A percentile compares a stretch with the other conserved stretches of the same genome.
Conservation (phyloP, 2,797 vertebrate genomes). For the Artibeus lituratus region DNA sequence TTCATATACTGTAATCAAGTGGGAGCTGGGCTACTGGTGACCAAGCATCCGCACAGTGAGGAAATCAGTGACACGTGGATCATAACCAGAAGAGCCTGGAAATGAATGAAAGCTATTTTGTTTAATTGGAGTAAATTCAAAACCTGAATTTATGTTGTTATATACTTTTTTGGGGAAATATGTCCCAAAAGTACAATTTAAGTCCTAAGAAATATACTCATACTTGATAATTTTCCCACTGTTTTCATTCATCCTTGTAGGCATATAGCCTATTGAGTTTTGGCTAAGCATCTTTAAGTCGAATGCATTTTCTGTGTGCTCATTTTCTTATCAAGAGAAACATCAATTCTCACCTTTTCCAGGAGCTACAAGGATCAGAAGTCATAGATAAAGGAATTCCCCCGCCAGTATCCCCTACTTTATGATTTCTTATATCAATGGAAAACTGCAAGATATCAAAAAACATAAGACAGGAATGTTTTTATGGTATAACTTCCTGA, state of each 20-base stretch:
- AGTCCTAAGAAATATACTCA: not conserved
- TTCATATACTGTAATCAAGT: not conserved
- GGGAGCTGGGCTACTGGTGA: not conserved
- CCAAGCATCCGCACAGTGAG: not conserved
- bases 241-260: not conserved
- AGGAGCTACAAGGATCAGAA: not conserved
- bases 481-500: conserved; percentile 13
- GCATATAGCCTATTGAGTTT: not conserved
- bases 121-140: not conserved
- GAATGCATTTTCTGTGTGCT: not conserved
- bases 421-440: conserved; percentile 19
- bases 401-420: not conserved
- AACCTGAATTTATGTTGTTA: not conserved
- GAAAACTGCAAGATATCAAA: conserved; percentile 40
- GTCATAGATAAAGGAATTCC: not conserved
- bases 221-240: not conserved
- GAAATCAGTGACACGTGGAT: not conserved
- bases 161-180: not conserved
- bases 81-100: not conserved
- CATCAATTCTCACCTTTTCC: not conserved
- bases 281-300: not conserved
- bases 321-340: conserved; percentile 38
- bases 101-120: not conserved
- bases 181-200: not conserved
- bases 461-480: not conserved